Percentiles rank a stretch among this genome's conserved stretches.
Evolutionary conservation across 2,888 invertebrate genomes (phyloP).

Genomic region (Stenolophus ochropezus): DNA sequence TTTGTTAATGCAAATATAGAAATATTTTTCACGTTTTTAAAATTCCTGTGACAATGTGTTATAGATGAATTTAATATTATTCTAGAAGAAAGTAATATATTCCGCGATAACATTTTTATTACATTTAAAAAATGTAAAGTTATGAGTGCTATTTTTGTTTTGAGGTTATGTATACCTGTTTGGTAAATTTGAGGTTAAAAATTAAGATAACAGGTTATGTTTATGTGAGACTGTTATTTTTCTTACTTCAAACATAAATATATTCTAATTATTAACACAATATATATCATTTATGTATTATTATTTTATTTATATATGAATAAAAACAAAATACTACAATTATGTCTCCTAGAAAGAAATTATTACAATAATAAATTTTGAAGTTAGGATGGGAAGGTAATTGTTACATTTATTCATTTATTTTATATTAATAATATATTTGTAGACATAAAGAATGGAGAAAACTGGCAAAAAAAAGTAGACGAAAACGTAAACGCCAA

Average conservation of each 20-base stretch:
- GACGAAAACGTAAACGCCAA: constrained; percentile 81
- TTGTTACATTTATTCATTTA: neutral
- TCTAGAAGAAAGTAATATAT: constrained; percentile 20
- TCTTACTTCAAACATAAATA: no score
- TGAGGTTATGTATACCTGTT: neutral
- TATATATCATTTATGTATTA: neutral
- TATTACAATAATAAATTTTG: neutral
- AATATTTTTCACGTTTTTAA: constrained; percentile 10
- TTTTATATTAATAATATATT: neutral
- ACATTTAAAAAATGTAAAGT: neutral
- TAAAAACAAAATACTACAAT: neutral
- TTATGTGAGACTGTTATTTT: neutral
- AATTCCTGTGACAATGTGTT: neutral
- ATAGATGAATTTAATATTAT: neutral
- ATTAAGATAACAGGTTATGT: neutral
- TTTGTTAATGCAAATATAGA: neutral
- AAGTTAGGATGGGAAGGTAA: constrained; percentile 51
- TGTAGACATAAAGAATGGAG: constrained; percentile 83
- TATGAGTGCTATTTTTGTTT: neutral
- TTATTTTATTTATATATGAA: no score
- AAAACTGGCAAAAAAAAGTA: constrained; percentile 81
- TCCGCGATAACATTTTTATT: constrained; percentile 6
- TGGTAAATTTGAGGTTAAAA: neutral
- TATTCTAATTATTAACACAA: no score
- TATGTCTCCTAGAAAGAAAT: neutral